These are phyloP conservation scores for Mechanitis mazaeus DNA, from an alignment of 2,888 invertebrate genomes.

Conservation along the genomic window DNA sequence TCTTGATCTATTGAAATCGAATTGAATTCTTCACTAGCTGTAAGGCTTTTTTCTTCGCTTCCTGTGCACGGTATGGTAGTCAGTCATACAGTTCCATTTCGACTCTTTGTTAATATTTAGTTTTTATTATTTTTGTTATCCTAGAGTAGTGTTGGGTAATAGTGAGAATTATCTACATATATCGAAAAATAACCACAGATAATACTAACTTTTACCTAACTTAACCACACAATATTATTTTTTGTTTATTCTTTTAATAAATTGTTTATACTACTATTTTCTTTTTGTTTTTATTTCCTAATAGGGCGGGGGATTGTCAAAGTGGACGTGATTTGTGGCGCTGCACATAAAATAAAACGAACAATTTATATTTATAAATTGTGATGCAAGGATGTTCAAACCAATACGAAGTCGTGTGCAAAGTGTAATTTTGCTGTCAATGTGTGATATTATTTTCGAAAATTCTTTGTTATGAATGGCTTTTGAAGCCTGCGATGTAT, in stretches of 20 bases:
- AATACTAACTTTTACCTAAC: constrained; percentile 38
- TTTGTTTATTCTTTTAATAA: constrained; percentile 60
- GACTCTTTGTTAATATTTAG: constrained; percentile 36
- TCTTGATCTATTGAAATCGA: constrained; percentile 49
- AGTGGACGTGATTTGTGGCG: constrained; percentile 68
- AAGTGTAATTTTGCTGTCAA: constrained; percentile 68
- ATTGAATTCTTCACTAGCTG: constrained; percentile 45
- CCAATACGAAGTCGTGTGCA: constrained; percentile 58
- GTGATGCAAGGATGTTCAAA: constrained; percentile 53
- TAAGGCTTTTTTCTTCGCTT: constrained; percentile 37
- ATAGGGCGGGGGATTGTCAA: constrained; percentile 68
- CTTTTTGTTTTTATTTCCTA: constrained; percentile 43
- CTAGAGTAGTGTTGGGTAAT: constrained; percentile 31
- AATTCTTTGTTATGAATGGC: constrained; percentile 64
- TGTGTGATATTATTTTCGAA: constrained; percentile 74
- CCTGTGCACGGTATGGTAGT: constrained; percentile 55
- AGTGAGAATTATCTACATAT: constrained; percentile 42
- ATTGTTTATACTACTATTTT: constrained; percentile 47
- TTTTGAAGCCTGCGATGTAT: constrained; percentile 73
- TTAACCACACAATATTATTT: constrained; percentile 44
- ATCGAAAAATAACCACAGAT: constrained; percentile 37
- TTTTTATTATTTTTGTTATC: constrained; percentile 36
- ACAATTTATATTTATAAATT: constrained; percentile 47
- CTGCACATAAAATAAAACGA: constrained; percentile 64
- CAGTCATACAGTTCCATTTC: constrained; percentile 50